Base-by-base conservation (phyloP, 2,113 vertebrate species). In the Pterocles burchelli region DNA sequence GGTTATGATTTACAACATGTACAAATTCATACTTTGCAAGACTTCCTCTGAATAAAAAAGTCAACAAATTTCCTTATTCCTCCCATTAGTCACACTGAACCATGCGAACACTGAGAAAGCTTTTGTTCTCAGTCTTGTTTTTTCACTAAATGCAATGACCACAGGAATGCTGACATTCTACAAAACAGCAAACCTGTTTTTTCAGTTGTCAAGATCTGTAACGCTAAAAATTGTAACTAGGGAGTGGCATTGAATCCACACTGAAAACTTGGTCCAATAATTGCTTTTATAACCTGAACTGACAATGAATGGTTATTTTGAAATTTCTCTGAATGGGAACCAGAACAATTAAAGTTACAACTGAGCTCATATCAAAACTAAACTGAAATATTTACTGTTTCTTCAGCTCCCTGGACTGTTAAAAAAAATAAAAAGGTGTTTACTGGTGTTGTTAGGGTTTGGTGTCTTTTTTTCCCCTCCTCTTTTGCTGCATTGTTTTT, bases 241-340 rank as follows among this genome's bases (percentile, higher is more conserved):
- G 26, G 16, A 86, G 36, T 10, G 54, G 66, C 26, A 57, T 28
- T 28, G 24, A 92, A 88, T 20, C 16, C 45, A 34, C 46, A 43
- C 54, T 59, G 58, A 93, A 85, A 83, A 67, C 15, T 13, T 72
- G 31, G 51, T 17, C 21, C 75, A 67, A 68, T n/a, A 6, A 34
- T 13, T 61, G 34, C 3, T 43, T 67, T 91, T 43, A 75, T 51
- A 67, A 88, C 28, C 21, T 59, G 45, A 68, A 65, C 18, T 28
- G 41, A 41, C 14, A 80, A 38, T 3, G 1, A 74, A 55, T 11
- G 52, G 13, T 36, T 92, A 41, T 38, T 85, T 68, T 75, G 31
- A 49, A 82, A 71, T 75, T 62, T 49, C 1, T 2, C 28, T 13
- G 3, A 79, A 67, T 0, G 0, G 4, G 13, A 57, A 62, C 8